Base-by-base conservation (phyloP, 2,797 vertebrate species). In the Holocentrus rufus region DNA sequence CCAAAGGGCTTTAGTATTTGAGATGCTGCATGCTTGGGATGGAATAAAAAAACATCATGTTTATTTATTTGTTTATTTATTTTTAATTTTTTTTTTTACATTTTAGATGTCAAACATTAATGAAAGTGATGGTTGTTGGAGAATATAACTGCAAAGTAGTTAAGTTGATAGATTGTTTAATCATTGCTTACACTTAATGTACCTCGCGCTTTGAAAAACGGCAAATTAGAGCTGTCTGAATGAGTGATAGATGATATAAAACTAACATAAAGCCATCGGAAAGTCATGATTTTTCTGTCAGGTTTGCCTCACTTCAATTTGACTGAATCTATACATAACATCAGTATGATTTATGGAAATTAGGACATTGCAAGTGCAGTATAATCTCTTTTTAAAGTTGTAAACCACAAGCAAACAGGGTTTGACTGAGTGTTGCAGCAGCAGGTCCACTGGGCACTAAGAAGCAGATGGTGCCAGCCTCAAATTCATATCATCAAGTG, bases 331-430 rank as follows among this genome's bases (percentile, higher is more conserved):
- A 2, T 18, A 62, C 42, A 31, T 61, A 61, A 74, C 50, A 22
- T 67, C 4, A 4, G 9, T 39, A 47, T 74, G 79, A 80, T 76
- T 75, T 34, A 81, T 84, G 72, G 71, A 63, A 80, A 86, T 78
- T n/a, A 34, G 54, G 76, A 50, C 71, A 3, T 70, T 47, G 36
- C 62, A 20, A 46, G 58, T 74, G 60, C 69, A 61, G 46, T 66
- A 30, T 67, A 50, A 66, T 89, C 11, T 69, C 44, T 46, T 46
- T 46, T 11, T 46, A 57, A 67, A 72, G 77, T 9, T 73, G 72
- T 79, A 54, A 70, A 68, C 36, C 49, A 23, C 46, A 39, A n/a
- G 13, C 14, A 13, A 42, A 13, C 54, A 53, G 60, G 73, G 64
- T 74, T 42, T 42, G 39, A 14, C 39, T 85, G 77, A 81, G 63